Evolutionary conservation across 1,140 invertebrate species (phyloP), one percentile per base, ranked within the genome.

Genomic region (Aphaenogaster ashmeadi): DNA sequence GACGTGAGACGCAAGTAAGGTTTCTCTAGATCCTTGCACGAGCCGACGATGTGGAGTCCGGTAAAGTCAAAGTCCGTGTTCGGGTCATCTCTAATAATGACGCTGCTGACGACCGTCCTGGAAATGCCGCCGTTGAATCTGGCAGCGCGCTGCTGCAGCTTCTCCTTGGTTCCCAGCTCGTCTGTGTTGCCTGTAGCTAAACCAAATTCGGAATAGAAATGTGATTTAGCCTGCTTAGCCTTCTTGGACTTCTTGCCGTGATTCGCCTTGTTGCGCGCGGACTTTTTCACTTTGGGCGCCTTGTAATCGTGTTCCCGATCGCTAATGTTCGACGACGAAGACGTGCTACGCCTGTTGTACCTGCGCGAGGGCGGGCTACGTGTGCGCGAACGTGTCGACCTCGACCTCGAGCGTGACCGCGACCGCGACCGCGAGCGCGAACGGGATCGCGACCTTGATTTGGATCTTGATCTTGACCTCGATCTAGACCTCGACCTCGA

Each of bases 21-120:
- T 94, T 99, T 99, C 95, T 99, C 99, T 88, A 99, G 95, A 94
- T 99, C 98, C 93, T 96, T 97, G 95, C 98, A 99, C 2, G 98
- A 98, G 44, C 99, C 99, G 81, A 99, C 97, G 94, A 99, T 98
- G 95, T 99, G 98, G 94, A 98, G 97, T 93, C 97, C 97, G 89
- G 97, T 96, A 95, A 98, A 97, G 95, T 98, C 98, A 95, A 98
- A 97, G 90, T 98, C 97, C 67, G 96, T 95, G 69, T 96, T 96
- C 52, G 94, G 94, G 90, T 97, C 97, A 83, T 96, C 96, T 90
- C 96, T 96, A 86, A 96, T 95, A 27, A 93, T 91, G 84, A 95
- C 96, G 90, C 92, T 92, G 87, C 50, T 88, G 67, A 54, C 62
- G 83, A 85, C 81, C 74, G 87, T 92, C 86, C 89, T 96, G 89